phyloP scores from a whole-genome alignment of 2,113 vertebrate genomes.

The Ahaetulla prasina region DNA sequence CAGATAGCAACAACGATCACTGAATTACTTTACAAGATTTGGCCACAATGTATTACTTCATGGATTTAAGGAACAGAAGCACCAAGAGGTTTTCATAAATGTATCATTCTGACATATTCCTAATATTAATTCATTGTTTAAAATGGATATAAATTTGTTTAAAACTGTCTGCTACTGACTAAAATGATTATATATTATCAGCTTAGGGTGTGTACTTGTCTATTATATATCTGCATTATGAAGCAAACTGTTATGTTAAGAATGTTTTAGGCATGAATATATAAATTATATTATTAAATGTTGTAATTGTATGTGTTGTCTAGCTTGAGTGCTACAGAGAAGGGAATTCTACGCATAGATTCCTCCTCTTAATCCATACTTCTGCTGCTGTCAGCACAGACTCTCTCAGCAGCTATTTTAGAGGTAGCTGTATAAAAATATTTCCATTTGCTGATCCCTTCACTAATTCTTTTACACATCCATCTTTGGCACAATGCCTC shows the following conservation, averaged over 20 bases:
- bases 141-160: background rate
- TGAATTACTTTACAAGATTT: background rate
- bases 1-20: background rate
- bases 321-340: background rate
- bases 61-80: background rate
- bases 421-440: background rate
- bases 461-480: background rate
- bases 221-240: background rate
- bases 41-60: too few relatives aligned
- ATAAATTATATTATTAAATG: background rate
- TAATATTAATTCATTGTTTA: background rate
- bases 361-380: background rate
- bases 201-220: background rate
- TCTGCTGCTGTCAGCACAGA: background rate
- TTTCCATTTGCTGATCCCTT: background rate
- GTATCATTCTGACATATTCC: background rate
- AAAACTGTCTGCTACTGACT: background rate
- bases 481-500: accelerated
- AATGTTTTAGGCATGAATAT: background rate
- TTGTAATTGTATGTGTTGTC: background rate
- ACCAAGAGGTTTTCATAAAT: background rate
- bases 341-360: background rate
- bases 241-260: background rate
- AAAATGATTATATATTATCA: background rate
- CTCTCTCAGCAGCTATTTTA: background rate